Evolutionary conservation across 2,888 invertebrate species (phyloP), one percentile per base, ranked within the genome.

Genomic region (Aquatica leii): DNA sequence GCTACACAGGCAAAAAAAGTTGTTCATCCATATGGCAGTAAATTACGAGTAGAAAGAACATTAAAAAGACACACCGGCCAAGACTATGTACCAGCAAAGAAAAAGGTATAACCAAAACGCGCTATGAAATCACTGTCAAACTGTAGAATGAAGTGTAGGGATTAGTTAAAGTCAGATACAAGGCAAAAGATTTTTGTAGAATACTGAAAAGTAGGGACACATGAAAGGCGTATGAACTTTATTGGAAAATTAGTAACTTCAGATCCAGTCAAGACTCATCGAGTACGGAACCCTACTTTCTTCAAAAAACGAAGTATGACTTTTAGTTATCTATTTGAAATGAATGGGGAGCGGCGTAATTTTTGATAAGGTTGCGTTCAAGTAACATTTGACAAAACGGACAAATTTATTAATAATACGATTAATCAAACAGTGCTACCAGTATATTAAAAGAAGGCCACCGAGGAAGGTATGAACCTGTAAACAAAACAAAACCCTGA

Each of bases 61-160:
- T 3, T 43, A 15, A 43, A 43, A 43, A 14, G 43, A 15, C 43
- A 15, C 4, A 14, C 43, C 2, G 43, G 43, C 11, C 43, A 43
- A 11, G 4, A 43, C 4, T 43, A 43, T 43, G 43, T 14, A 14
- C n/a, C 48, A 20, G 20, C 48, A 20, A 48, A 48, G 12, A 9
- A 18, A 6, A 48, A 48, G 8, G 48, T 48, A 3, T 21, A 48
- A 48, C 18, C 6, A 11, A 48, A 48, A 20, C 48, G 48, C 21
- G 48, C 20, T 11, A 20, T 48, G n/a, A 48, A 21, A 48, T 4
- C 18, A 6, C n/a, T 48, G 48, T n/a, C 4, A 20, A 48, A 48
- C 11, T 48, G 48, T 48, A 48, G 48, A 48, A 48, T 48, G 48
- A 48, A 48, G n/a, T 43, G 43, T 43, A 43, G 17, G 9, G 2